phyloP scores from a whole-genome alignment of 1,140 invertebrate species.

The Drosophila ercepeae region DNA sequence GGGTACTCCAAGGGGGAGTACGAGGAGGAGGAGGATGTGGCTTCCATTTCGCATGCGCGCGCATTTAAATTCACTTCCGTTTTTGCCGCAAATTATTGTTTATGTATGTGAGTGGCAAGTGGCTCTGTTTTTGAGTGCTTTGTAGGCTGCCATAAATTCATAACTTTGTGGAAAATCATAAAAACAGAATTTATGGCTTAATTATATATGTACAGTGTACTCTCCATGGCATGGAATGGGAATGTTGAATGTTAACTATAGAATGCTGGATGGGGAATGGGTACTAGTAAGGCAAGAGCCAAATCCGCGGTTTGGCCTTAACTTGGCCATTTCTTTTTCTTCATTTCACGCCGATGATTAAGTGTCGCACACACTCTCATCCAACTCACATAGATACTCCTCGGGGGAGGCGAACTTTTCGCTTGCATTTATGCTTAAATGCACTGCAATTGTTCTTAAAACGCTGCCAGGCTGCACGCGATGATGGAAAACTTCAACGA shows the following conservation, averaged over 20 bases:
- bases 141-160: constrained; percentile 70
- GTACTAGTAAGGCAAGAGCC: constrained; percentile 3
- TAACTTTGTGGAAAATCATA: constrained; percentile 82
- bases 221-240: not conserved
- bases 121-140: constrained; percentile 32
- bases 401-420: constrained; percentile 53
- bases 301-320: constrained; percentile 32
- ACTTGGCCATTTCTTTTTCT: constrained; percentile 60
- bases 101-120: constrained; percentile 22
- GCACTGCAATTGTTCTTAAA: constrained; percentile 74
- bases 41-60: constrained; percentile 77
- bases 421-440: constrained; percentile 76
- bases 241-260: not conserved
- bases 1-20: not conserved
- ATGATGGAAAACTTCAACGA: constrained; percentile 72
- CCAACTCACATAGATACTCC: too few relatives aligned
- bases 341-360: constrained; percentile 74
- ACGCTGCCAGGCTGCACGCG: constrained; percentile 64
- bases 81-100: constrained; percentile 46
- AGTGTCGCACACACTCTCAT: too few relatives aligned
- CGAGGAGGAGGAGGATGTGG: not conserved
- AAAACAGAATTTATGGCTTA: constrained; percentile 82
- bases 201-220: constrained; percentile 73
- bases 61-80: constrained; percentile 80
- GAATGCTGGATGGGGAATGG: not conserved